phyloP scores from a whole-genome alignment of 2,113 vertebrate species.

The Percopsis transmontana region DNA sequence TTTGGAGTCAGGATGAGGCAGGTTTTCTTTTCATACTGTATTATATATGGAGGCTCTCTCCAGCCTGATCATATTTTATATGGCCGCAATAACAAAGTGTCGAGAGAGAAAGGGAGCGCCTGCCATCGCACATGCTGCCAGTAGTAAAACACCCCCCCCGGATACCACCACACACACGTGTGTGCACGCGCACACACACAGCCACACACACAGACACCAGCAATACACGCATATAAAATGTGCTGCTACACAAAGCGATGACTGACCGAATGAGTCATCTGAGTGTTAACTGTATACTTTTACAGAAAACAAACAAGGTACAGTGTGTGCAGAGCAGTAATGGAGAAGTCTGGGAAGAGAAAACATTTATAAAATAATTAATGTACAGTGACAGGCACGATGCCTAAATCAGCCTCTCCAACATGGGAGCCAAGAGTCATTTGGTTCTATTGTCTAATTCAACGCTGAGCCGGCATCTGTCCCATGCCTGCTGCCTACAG shows the following conservation, averaged over 20 bases:
- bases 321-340: conserved; percentile 10
- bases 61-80: conserved; percentile 71
- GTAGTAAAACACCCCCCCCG: conserved; percentile 45
- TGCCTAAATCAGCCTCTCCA: conserved; percentile 34
- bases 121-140: conserved; percentile 64
- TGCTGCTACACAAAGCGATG: conserved; percentile 2
- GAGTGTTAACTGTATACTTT: conserved; percentile 36
- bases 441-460: conserved; percentile 61
- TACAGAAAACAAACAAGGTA: conserved; percentile 48
- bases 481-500: conserved; percentile 46
- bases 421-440: conserved; percentile 47
- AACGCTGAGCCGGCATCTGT: conserved; percentile 58
- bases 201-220: neutral
- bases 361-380: conserved; percentile 19
- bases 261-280: conserved; percentile 15
- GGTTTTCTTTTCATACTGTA: conserved; percentile 56
- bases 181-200: neutral
- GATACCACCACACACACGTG: neutral
- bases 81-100: conserved; percentile 67
- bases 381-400: conserved; percentile 32
- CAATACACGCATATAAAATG: conserved; percentile 15
- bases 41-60: conserved; percentile 59
- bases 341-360: conserved; percentile 8
- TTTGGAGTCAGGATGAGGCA: conserved; percentile 63
- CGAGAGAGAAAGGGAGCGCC: conserved; percentile 47